A percentile compares a stretch with the other conserved stretches of the same genome.
Evolutionary conservation across 2,888 invertebrate species (phyloP).

Genomic region (Tipula lateralis): DNA sequence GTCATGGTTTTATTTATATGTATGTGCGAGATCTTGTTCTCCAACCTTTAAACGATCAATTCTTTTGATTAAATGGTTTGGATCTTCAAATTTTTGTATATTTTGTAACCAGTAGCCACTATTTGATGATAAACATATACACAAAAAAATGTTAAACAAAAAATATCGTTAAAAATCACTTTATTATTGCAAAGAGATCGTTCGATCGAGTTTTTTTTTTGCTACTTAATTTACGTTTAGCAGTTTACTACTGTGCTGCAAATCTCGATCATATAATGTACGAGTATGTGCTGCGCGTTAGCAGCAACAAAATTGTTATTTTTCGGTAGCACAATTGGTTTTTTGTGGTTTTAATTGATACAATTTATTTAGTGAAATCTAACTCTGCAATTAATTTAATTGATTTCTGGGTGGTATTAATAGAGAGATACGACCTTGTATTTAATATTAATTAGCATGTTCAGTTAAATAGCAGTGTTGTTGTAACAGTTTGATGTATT

Average conservation of each 20-base stretch:
- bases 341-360: neutral
- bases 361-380: neutral
- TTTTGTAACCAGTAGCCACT: neutral
- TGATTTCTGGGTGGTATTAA: neutral
- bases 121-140: neutral
- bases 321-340: constrained; percentile 1
- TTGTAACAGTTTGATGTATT: neutral
- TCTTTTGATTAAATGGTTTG: neutral
- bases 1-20: neutral
- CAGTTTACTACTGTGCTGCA: neutral
- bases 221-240: neutral
- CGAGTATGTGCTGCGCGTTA: neutral
- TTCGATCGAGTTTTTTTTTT: neutral
- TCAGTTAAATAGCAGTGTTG: neutral
- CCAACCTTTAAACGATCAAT: neutral
- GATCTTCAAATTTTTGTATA: neutral
- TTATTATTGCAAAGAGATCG: neutral
- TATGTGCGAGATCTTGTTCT: neutral
- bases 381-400: neutral
- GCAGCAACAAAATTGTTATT: neutral
- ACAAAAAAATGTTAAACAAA: neutral
- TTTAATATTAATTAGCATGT: neutral
- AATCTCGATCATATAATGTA: neutral
- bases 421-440: neutral
- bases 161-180: neutral